Conservation (phyloP, 2,113 vertebrate genomes). For the Varanus salvator region DNA sequence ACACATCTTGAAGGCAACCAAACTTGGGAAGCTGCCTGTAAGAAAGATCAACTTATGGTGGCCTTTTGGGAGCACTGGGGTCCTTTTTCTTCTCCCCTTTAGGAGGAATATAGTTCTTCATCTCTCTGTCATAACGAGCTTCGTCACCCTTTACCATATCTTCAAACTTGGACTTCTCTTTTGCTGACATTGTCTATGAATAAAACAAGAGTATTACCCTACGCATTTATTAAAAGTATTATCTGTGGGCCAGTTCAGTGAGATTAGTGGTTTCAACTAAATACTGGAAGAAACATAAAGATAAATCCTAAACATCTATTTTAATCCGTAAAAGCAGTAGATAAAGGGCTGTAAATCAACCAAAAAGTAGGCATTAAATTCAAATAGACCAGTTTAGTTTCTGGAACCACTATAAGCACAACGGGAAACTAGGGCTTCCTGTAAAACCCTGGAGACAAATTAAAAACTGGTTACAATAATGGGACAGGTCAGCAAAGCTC, state of each 20-base stretch:
- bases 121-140: constrained; percentile 91
- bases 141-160: constrained; percentile 94
- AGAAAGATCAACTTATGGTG: constrained; percentile 84
- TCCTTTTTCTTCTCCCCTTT: constrained; percentile 92
- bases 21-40: not conserved
- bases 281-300: not conserved
- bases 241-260: no score
- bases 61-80: constrained; percentile 94
- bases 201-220: not conserved
- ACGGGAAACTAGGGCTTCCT: no score
- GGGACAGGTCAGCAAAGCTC: no score
- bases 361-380: no score
- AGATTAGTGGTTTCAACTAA: not conserved
- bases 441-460: no score
- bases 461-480: no score
- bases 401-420: no score
- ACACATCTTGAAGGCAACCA: no score
- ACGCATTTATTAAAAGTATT: not conserved
- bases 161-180: constrained; percentile 95
- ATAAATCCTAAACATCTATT: not conserved
- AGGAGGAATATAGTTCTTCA: constrained; percentile 91
- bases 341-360: not conserved
- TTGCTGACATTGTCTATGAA: constrained; percentile 89
- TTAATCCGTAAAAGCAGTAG: not conserved
- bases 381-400: no score